Conservation (phyloP, 2,797 vertebrate species). For the Ctenopoma multispine region DNA sequence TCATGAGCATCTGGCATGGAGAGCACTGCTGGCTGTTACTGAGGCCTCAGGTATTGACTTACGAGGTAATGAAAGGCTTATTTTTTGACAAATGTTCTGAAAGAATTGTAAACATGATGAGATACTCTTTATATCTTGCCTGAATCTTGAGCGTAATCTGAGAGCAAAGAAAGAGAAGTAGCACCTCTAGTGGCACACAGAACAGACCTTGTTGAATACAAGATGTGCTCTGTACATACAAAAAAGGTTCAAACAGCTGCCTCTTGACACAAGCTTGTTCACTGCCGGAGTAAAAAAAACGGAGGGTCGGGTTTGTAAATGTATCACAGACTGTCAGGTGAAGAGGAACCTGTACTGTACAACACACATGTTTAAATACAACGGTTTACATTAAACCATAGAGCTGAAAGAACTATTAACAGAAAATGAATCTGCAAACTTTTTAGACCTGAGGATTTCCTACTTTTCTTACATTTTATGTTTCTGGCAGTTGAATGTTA, state of each 20-base stretch:
- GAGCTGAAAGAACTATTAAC: not conserved
- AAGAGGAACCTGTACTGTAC: slow-evolving; percentile 16
- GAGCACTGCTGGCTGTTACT: slow-evolving; percentile 24
- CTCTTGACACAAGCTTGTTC: slow-evolving; percentile 34
- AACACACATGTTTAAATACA: not conserved
- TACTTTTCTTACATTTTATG: not conserved
- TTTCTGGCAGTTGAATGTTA: not conserved
- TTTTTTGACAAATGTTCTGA: slow-evolving; percentile 60
- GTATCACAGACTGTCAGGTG: slow-evolving; percentile 26
- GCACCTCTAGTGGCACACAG: slow-evolving; percentile 39
- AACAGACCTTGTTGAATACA: slow-evolving; percentile 28
- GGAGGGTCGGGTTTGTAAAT: slow-evolving; percentile 34
- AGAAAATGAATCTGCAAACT: not conserved
- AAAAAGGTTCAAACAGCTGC: slow-evolving; percentile 52
- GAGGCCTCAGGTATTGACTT: slow-evolving; percentile 58
- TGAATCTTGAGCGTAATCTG: slow-evolving; percentile 39
- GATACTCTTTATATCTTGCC: slow-evolving; percentile 32
- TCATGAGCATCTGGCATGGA: slow-evolving; percentile 64
- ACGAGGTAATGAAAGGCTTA: slow-evolving; percentile 53
- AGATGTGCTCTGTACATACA: slow-evolving; percentile 53
- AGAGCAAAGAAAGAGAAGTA: slow-evolving; percentile 28
- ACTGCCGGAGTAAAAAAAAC: slow-evolving; percentile 20
- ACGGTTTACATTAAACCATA: not conserved
- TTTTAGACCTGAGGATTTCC: not conserved
- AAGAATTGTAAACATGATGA: slow-evolving; percentile 57